phyloP scores from a whole-genome alignment of 2,113 vertebrate genomes.

The Malurus alboscapulatus region DNA sequence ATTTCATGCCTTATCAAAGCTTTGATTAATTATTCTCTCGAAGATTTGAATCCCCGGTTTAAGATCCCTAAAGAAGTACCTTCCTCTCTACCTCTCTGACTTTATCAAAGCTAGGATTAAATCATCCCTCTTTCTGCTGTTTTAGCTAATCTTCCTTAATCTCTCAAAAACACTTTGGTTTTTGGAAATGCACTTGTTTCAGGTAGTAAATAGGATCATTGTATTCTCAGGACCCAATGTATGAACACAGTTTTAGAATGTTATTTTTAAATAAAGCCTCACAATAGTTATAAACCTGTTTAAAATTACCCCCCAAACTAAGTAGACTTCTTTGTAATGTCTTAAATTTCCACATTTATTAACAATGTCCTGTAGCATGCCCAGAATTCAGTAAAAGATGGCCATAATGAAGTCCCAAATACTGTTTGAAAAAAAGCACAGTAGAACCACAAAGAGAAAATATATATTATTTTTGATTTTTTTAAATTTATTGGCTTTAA shows the following conservation, averaged over 20 bases:
- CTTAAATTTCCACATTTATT: background rate
- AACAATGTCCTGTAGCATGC: background rate
- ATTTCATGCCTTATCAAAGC: background rate
- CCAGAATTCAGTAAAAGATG: background rate
- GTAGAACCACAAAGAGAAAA: background rate
- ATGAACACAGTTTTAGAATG: background rate
- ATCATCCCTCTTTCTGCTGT: background rate
- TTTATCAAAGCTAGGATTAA: background rate
- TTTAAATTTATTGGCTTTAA: background rate
- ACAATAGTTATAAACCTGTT: background rate
- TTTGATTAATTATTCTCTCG: constrained; percentile 28
- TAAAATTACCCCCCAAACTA: background rate
- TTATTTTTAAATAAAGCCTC: background rate
- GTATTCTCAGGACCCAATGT: background rate
- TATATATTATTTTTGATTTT: background rate
- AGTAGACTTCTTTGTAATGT: background rate
- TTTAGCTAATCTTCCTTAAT: background rate
- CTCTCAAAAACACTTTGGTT: background rate
- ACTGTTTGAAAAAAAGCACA: background rate
- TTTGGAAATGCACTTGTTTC: background rate
- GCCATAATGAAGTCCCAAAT: background rate
- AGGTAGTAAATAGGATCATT: background rate
- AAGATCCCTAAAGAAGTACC: background rate
- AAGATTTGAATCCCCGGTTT: background rate
- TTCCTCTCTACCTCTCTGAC: background rate